Conservation (phyloP, 1,140 invertebrate genomes). For the Chionoecetes opilio region DNA sequence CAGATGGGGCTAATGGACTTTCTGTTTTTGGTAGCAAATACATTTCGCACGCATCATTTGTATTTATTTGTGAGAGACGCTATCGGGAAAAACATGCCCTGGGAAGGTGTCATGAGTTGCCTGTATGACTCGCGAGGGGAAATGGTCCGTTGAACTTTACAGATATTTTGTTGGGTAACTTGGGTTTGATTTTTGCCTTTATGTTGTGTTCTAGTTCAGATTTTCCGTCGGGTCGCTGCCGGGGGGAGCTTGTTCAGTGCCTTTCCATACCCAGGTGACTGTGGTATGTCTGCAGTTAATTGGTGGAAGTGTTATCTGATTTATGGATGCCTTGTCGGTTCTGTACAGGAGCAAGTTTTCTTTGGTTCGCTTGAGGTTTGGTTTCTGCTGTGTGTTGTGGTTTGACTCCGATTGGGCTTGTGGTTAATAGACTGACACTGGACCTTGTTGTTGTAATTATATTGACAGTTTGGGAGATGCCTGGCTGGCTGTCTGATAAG, state of each 20-base stretch:
- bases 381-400: not conserved
- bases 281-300: not conserved
- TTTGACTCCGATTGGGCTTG: too few species aligned
- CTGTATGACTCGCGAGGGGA: too few species aligned
- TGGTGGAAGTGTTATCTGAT: not conserved
- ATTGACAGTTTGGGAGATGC: not conserved
- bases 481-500: not conserved
- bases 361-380: not conserved
- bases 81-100: not conserved
- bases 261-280: not conserved
- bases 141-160: too few species aligned
- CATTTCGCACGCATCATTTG: constrained; percentile 38
- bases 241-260: not conserved
- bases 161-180: too few species aligned
- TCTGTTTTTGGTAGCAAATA: constrained; percentile 63
- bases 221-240: not conserved
- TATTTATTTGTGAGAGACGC: constrained; percentile 38
- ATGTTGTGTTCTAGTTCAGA: not conserved
- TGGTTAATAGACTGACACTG: too few species aligned
- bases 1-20: constrained; percentile 50
- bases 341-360: not conserved
- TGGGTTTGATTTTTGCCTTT: too few species aligned
- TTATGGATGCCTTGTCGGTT: not conserved
- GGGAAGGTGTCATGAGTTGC: not conserved
- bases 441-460: not conserved